Conservation (phyloP, 1,140 invertebrate species). For the Calliphora vicina region DNA sequence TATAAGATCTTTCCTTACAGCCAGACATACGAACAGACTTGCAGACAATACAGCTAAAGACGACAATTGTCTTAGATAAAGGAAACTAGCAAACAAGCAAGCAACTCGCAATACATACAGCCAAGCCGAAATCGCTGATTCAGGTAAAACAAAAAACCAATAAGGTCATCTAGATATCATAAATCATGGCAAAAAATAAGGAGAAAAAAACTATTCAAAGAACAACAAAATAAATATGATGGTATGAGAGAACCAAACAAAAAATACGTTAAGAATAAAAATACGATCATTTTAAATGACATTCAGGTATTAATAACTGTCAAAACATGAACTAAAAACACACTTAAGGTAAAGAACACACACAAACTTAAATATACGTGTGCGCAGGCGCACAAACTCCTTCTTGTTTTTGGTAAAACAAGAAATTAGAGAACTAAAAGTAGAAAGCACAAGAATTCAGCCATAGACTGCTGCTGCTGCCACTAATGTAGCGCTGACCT, state of each 20-base stretch:
- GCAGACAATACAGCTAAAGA: neutral
- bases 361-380: neutral
- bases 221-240: neutral
- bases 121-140: neutral
- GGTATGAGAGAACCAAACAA: neutral
- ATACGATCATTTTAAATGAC: slow-evolving; percentile 23
- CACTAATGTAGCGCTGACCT: neutral
- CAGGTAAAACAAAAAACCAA: slow-evolving; percentile 1
- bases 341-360: neutral
- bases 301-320: slow-evolving; percentile 31
- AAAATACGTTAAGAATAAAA: neutral
- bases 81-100: neutral
- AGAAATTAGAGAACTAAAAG: too few relatives aligned
- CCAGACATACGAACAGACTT: neutral
- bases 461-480: neutral
- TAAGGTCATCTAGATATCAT: slow-evolving; percentile 24
- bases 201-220: neutral
- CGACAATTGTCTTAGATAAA: slow-evolving; percentile 17
- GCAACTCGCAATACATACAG: neutral
- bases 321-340: slow-evolving; percentile 27
- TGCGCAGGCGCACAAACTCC: neutral
- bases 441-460: too few relatives aligned
- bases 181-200: slow-evolving; percentile 23
- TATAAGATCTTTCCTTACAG: neutral
- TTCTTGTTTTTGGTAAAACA: too few relatives aligned